Conservation (phyloP, 1,140 invertebrate genomes). For the Samia ricini region DNA sequence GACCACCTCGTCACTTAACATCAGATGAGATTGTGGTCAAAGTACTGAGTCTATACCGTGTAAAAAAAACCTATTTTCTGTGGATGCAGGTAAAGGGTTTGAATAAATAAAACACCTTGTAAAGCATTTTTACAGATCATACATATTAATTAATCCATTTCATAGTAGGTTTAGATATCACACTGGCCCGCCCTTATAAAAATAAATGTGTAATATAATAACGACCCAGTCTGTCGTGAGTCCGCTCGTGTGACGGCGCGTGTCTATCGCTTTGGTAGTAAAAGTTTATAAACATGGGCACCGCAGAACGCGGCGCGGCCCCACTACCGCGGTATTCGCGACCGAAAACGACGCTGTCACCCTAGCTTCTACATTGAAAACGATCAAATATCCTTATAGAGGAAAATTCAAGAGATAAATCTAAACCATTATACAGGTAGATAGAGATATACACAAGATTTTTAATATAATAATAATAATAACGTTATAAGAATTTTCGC, state of each 20-base stretch:
- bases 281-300: conserved; percentile 59
- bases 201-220: conserved; percentile 76
- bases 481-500: conserved; percentile 72
- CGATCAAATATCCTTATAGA: conserved; percentile 64
- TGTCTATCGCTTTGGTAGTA: conserved; percentile 20
- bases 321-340: conserved; percentile 70
- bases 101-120: conserved; percentile 52
- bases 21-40: not conserved
- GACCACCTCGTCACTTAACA: too few relatives aligned
- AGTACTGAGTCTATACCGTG: too few relatives aligned
- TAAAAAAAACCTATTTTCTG: too few relatives aligned
- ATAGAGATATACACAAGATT: conserved; percentile 62
- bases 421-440: conserved; percentile 76
- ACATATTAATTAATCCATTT: conserved; percentile 77
- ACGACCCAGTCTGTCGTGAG: conserved; percentile 6
- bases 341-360: conserved; percentile 54
- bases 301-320: conserved; percentile 52
- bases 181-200: conserved; percentile 77
- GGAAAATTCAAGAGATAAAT: conserved; percentile 63
- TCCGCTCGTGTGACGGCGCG: conserved; percentile 52
- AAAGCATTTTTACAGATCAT: conserved; percentile 77
- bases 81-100: not conserved
- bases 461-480: conserved; percentile 46
- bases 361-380: conserved; percentile 55
- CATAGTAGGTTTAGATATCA: conserved; percentile 73